Evolutionary conservation across 2,113 vertebrate genomes (phyloP).

Genomic region (Trichomycterus rosablanca): DNA sequence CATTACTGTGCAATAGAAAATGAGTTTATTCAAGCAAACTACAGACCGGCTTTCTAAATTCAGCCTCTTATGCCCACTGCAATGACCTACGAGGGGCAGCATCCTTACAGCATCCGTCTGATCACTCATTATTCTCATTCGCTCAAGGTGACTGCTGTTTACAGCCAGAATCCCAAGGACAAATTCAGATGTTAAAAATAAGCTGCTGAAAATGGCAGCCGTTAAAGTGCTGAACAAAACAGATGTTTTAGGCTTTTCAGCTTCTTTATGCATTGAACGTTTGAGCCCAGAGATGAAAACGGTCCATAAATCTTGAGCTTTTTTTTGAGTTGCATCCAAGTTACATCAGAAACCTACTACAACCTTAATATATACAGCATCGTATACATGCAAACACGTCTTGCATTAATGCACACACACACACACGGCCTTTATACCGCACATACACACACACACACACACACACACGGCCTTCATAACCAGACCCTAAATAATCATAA

Average conservation of each 20-base stretch:
- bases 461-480: too few relatives aligned
- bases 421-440: too few relatives aligned
- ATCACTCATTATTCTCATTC: constrained; percentile 1
- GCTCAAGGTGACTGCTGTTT: constrained; percentile 1
- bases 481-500: too few relatives aligned
- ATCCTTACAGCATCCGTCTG: constrained; percentile 14
- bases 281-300: constrained; percentile 23
- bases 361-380: too few relatives aligned
- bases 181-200: constrained; percentile 13
- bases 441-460: too few relatives aligned
- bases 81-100: background rate
- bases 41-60: background rate
- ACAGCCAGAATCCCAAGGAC: constrained; percentile 9
- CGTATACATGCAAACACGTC: too few relatives aligned
- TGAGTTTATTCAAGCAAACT: background rate
- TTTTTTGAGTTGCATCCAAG: too few relatives aligned
- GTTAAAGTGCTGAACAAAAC: background rate
- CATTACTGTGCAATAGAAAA: too few relatives aligned
- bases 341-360: too few relatives aligned
- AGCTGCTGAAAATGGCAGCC: background rate
- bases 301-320: constrained; percentile 31
- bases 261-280: too few relatives aligned
- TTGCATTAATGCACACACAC: too few relatives aligned
- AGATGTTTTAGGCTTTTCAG: background rate
- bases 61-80: background rate